phyloP scores from a whole-genome alignment of 2,888 invertebrate species.

The Pardosa pseudoannulata region DNA sequence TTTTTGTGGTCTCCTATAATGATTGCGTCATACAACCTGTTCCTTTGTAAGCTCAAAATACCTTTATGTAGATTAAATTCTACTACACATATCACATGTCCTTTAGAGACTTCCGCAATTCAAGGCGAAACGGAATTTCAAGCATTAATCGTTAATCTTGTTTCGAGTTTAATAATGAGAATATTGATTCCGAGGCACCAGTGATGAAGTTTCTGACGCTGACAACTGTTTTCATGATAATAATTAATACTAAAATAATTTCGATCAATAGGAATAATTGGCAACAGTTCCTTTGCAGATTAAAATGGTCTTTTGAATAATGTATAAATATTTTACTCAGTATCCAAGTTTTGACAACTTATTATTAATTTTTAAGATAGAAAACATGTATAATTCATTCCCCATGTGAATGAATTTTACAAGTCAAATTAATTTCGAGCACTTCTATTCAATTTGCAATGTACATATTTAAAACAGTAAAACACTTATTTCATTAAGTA shows the following conservation, averaged over 20 bases:
- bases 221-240: slow-evolving; percentile 3
- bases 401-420: no score
- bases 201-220: not conserved
- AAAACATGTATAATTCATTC: no score
- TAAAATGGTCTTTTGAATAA: not conserved
- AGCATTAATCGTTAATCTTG: not conserved
- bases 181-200: not conserved
- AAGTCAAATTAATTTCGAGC: no score
- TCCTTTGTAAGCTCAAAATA: no score
- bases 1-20: no score
- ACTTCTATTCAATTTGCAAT: no score
- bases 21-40: no score
- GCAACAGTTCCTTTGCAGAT: not conserved
- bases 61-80: no score
- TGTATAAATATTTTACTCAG: not conserved
- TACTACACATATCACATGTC: not conserved
- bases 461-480: no score
- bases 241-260: not conserved
- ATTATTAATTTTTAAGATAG: no score
- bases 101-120: not conserved
- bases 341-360: not conserved
- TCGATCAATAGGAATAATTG: not conserved
- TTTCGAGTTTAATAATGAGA: not conserved
- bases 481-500: no score
- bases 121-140: not conserved